Evolutionary conservation across 2,113 vertebrate species (phyloP), one percentile per base, ranked within the genome.

Genomic region (Plotosus lineatus): DNA sequence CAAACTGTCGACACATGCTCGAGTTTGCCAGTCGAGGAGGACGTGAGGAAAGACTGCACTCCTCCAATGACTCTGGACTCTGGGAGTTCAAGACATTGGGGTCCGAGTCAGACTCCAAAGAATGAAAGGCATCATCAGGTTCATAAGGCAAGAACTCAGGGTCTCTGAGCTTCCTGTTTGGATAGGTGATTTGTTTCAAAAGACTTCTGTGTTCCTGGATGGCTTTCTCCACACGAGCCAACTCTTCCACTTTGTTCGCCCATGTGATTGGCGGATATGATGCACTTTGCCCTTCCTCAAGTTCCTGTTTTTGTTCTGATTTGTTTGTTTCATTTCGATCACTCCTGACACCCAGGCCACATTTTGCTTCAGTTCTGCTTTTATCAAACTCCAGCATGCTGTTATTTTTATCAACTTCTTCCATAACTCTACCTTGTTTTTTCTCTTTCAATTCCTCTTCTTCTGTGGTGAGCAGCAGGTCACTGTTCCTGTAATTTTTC

Each of bases 141-240:
- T 97, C 94, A 0, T 95, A 95, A 2, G 95, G 91, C 75, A 94
- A 91, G 84, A 95, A 94, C 71, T 95, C 93, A 0, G 94, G 90
- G 17, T 90, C 90, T 85, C 94, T 95, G 77, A 94, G 71, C 88
- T 97, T 97, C 86, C 95, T 94, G 81, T 95, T 95, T 14, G 95
- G 97, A 85, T 98, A 98, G 8, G 94, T 91, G 78, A 99, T 95
- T 88, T 99, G 97, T 58, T 93, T 96, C 58, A 99, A 89, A 73
- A 99, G 91, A 44, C 97, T 95, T 77, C 94, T 94, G 85, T 98
- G 95, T 58, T 94, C 96, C 0, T 91, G 93, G 80, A 99, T 97
- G 0, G 93, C 95, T 42, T 91, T 95, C 79, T 98, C 95, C 31
- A 98, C 93, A 0, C 92, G 95, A 53, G 95, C 95, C 46, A 98